A percentile compares a stretch with the other conserved stretches of the same genome.
phyloP scores from a whole-genome alignment of 2,797 vertebrate species.

The Acipenser ruthenus region DNA sequence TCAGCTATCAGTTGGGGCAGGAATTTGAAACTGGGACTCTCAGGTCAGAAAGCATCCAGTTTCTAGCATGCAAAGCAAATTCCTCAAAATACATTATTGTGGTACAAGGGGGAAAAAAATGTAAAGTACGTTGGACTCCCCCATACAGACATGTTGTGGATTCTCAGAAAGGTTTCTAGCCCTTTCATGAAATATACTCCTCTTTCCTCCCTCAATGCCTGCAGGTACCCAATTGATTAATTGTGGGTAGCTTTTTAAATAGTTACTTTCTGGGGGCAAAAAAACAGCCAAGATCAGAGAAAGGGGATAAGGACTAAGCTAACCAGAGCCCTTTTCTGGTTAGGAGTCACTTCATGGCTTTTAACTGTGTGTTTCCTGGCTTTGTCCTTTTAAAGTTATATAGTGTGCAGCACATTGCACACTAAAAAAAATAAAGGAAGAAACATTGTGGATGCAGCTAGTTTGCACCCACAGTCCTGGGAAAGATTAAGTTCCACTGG shows the following conservation, averaged over 20 bases:
- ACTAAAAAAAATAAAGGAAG: too few relatives aligned
- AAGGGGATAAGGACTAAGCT: constrained; percentile 67
- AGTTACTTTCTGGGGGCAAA: constrained; percentile 62
- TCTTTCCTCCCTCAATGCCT: constrained; percentile 50
- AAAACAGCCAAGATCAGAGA: constrained; percentile 73
- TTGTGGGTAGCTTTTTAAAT: constrained; percentile 76
- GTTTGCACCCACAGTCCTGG: too few relatives aligned
- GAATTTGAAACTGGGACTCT: constrained; percentile 28
- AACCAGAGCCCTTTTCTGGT: constrained; percentile 56
- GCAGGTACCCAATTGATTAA: constrained; percentile 75
- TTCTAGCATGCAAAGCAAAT: constrained; percentile 32
- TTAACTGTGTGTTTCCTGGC: constrained; percentile 31
- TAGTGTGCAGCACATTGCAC: too few relatives aligned
- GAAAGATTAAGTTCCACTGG: too few relatives aligned
- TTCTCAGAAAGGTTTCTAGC: constrained; percentile 58
- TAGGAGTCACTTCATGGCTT: constrained; percentile 18
- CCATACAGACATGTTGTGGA: constrained; percentile 32
- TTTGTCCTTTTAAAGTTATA: constrained; percentile 7
- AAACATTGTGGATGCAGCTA: too few relatives aligned
- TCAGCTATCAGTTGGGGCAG: constrained; percentile 35
- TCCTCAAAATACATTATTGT: constrained; percentile 41
- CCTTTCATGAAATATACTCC: constrained; percentile 59
- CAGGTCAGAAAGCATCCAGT: constrained; percentile 31
- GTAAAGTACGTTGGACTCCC: constrained; percentile 26
- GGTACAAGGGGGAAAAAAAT: constrained; percentile 29